A percentile compares a stretch with the other conserved stretches of the same genome.
Evolutionary conservation across 2,113 vertebrate species (phyloP).

Genomic region (Bombycilla garrulus): DNA sequence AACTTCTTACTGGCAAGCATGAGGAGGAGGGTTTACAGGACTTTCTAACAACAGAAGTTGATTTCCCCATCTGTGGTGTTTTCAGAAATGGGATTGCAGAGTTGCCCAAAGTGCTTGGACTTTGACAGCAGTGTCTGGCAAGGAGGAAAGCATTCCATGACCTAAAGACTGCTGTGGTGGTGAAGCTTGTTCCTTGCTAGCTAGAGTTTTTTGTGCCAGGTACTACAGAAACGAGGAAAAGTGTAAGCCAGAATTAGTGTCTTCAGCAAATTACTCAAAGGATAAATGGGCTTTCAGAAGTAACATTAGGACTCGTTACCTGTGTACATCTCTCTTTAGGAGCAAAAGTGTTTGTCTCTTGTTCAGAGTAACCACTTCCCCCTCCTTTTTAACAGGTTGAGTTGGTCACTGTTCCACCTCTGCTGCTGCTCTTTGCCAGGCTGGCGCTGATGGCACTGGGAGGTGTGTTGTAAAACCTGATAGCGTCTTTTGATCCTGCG

Average conservation of each 20-base stretch:
- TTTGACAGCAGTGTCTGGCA: background rate
- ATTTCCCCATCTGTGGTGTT: background rate
- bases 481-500: background rate
- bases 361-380: background rate
- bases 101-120: background rate
- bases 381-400: background rate
- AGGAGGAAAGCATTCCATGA: background rate
- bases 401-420: background rate
- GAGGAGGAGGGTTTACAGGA: background rate
- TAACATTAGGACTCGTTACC: background rate
- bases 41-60: background rate
- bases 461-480: background rate
- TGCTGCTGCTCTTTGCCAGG: background rate
- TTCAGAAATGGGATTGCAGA: background rate
- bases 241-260: background rate
- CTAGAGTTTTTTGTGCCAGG: background rate
- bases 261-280: background rate
- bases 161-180: accelerated
- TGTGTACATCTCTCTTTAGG: background rate
- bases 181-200: background rate
- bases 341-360: background rate
- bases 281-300: background rate
- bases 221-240: background rate
- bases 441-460: background rate
- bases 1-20: background rate